These are phyloP conservation scores for Parotocinclus haroldoi DNA, from an alignment of 2,797 vertebrate genomes.

Conservation along the genomic window DNA sequence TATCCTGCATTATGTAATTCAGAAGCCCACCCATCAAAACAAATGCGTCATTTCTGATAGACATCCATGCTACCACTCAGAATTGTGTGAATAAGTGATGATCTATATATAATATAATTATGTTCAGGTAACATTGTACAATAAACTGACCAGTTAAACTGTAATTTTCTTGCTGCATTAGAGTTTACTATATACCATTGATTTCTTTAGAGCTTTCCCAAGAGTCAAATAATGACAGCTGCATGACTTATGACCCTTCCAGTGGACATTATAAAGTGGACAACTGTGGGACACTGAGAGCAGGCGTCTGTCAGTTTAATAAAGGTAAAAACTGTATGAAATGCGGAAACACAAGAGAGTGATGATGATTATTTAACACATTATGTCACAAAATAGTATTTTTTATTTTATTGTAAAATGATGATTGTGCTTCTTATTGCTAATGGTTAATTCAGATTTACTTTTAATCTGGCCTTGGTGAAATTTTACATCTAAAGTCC, in stretches of 20 bases:
- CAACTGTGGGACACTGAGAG: slow-evolving; percentile 57
- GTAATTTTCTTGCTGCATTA: slow-evolving; percentile 33
- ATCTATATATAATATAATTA: background rate
- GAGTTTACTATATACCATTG: slow-evolving; percentile 45
- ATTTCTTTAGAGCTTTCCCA: slow-evolving; percentile 42
- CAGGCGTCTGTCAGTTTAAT: slow-evolving; percentile 66
- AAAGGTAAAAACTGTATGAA: slow-evolving; percentile 59
- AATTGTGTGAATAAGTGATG: slow-evolving; percentile 33
- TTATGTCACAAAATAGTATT: too few relatives aligned
- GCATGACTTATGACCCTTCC: slow-evolving; percentile 63
- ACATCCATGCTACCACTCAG: background rate
- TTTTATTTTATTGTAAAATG: too few relatives aligned
- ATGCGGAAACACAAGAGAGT: background rate
- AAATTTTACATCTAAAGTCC: too few relatives aligned
- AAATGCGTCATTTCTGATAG: slow-evolving; percentile 35
- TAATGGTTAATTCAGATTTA: too few relatives aligned
- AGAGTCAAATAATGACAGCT: slow-evolving; percentile 46
- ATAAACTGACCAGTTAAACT: background rate
- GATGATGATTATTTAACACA: too few relatives aligned
- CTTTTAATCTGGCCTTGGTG: too few relatives aligned
- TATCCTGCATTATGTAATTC: slow-evolving; percentile 66
- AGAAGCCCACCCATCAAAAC: slow-evolving; percentile 72
- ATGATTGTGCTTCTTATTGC: too few relatives aligned
- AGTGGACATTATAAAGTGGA: slow-evolving; percentile 23
- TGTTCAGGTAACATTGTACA: background rate